phyloP scores from a whole-genome alignment of 1,140 invertebrate genomes.

The Magallana gigas region DNA sequence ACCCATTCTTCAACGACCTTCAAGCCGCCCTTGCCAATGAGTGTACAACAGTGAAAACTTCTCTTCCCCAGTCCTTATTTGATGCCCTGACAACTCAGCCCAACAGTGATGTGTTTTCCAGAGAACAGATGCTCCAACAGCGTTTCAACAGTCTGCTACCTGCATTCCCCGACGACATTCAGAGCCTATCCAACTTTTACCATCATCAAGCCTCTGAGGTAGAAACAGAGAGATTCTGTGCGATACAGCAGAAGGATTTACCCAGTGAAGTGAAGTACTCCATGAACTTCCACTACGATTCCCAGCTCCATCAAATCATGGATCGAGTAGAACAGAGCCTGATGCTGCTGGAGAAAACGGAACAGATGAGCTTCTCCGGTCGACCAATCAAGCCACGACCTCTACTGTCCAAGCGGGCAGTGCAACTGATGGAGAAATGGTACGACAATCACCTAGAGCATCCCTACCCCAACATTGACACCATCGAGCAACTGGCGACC shows the following conservation, averaged over 20 bases:
- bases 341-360: slow-evolving; percentile 49
- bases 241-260: slow-evolving; percentile 36
- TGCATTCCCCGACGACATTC: slow-evolving; percentile 45
- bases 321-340: slow-evolving; percentile 59
- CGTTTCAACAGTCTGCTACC: slow-evolving; percentile 39
- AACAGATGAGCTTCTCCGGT: not conserved
- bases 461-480: slow-evolving; percentile 55
- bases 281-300: slow-evolving; percentile 58
- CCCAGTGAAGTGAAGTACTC: slow-evolving; percentile 41
- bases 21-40: slow-evolving; percentile 52
- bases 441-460: slow-evolving; percentile 57
- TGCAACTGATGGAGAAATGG: slow-evolving; percentile 58
- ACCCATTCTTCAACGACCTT: slow-evolving; percentile 58
- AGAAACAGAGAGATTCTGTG: slow-evolving; percentile 56
- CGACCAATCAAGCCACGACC: slow-evolving; percentile 51
- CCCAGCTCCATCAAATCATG: slow-evolving; percentile 60
- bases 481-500: slow-evolving; percentile 42
- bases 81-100: slow-evolving; percentile 54
- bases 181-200: slow-evolving; percentile 54
- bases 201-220: slow-evolving; percentile 54
- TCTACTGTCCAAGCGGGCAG: slow-evolving; percentile 52
- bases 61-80: slow-evolving; percentile 44
- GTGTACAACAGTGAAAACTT: not conserved
- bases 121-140: slow-evolving; percentile 51
- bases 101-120: slow-evolving; percentile 46